Base-by-base conservation (phyloP, 2,797 vertebrate genomes). In the Remorina albescens region DNA sequence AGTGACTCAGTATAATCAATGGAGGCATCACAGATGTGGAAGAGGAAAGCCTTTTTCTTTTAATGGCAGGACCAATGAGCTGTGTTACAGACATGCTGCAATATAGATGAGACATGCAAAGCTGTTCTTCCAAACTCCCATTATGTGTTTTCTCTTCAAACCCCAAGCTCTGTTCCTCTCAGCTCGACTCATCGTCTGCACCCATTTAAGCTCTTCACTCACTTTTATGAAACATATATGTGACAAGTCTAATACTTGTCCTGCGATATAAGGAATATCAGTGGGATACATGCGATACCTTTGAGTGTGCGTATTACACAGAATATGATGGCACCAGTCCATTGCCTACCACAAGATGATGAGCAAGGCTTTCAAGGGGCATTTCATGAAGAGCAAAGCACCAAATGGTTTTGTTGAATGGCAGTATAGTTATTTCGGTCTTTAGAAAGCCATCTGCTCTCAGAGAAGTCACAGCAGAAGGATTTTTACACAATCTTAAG, bases 1-100 rank as follows among this genome's bases (percentile, higher is more conserved):
- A 83, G 72, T 78, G 82, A 80, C 60, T 81, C 74, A 53, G 53
- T 87, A 79, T 72, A 87, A 88, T 87, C 84, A 84, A 90, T 81
- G 71, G 60, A 72, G 19, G 67, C 68, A 78, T 80, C 74, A 39
- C 71, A 76, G 74, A 82, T 80, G 86, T 73, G 73, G 51, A 28
- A 47, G 71, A 59, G 56, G 71, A 71, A 59, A 81, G 72, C 8
- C 41, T 76, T 56, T 81, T 88, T 66, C 66, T 42, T 82, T 76
- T 86, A 86, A 83, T 73, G 79, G 67, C 56, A 25, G 19, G 65
- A 44, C 77, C 80, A 89, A 84, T 85, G 87, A 87, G 81, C 84
- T 89, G 81, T 84, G 69, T 67, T 85, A 77, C 70, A 72, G 62
- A 80, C 78, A 81, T 72, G 71, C 84, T 83, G 80, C 64, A 65